Evolutionary conservation across 2,888 invertebrate species (phyloP).

Genomic region (Cheilosia vernalis): DNA sequence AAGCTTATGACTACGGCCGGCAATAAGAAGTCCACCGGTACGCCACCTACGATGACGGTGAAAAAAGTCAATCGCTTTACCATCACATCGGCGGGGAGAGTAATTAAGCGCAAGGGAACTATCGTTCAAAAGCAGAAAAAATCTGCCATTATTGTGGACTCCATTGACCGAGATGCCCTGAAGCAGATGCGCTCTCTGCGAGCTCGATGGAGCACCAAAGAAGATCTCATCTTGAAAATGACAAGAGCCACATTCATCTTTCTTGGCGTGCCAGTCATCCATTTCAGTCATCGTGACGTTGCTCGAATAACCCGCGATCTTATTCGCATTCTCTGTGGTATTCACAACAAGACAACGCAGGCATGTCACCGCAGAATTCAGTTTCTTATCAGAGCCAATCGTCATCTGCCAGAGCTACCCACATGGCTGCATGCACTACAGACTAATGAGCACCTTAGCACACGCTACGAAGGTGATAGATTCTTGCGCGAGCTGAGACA

Average conservation of each 20-base stretch:
- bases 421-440: constrained; percentile 86
- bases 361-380: constrained; percentile 87
- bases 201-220: constrained; percentile 87
- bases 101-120: constrained; percentile 54
- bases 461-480: constrained; percentile 82
- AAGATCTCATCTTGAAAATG: constrained; percentile 88
- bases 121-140: constrained; percentile 23
- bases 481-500: constrained; percentile 81
- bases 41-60: constrained; percentile 18
- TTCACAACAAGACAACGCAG: constrained; percentile 87
- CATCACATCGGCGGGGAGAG: constrained; percentile 31
- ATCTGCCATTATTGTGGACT: constrained; percentile 84
- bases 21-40: constrained; percentile 10
- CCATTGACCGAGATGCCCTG: constrained; percentile 87
- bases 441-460: constrained; percentile 84
- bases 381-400: constrained; percentile 86
- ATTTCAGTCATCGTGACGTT: constrained; percentile 79
- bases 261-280: constrained; percentile 82
- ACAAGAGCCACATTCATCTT: constrained; percentile 87
- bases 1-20: constrained; percentile 33
- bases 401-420: constrained; percentile 85
- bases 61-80: constrained; percentile 55
- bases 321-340: constrained; percentile 84
- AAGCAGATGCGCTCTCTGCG: constrained; percentile 86
- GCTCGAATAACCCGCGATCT: constrained; percentile 85